phyloP scores from a whole-genome alignment of 1,140 invertebrate genomes.

The Rhyacophila brunnea region DNA sequence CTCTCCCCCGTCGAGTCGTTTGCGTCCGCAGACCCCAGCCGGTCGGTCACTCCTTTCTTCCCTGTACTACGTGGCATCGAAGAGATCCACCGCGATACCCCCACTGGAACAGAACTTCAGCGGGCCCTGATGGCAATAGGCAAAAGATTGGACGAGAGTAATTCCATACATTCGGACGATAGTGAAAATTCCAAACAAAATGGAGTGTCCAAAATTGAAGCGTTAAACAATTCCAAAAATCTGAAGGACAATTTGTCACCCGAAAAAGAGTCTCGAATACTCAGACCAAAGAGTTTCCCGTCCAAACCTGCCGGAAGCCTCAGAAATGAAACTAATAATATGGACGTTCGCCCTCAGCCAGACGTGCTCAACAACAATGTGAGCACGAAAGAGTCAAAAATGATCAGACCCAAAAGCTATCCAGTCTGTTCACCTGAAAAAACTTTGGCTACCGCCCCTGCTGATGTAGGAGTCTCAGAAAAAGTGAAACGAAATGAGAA shows the following conservation, averaged over 20 bases:
- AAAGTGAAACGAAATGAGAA: not conserved
- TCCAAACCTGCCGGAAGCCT: constrained; percentile 43
- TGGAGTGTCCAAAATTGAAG: not conserved
- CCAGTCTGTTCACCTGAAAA: constrained; percentile 53
- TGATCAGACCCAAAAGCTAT: constrained; percentile 62
- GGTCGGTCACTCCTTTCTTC: constrained; percentile 51
- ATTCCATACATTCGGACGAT: constrained; percentile 6
- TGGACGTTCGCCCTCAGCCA: constrained; percentile 30
- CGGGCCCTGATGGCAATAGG: constrained; percentile 9
- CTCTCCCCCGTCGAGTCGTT: constrained; percentile 45
- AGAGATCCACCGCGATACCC: constrained; percentile 39
- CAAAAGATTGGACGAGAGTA: constrained; percentile 18
- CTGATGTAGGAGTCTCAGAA: not conserved
- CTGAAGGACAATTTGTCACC: constrained; percentile 3
- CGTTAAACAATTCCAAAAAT: not conserved
- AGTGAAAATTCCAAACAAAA: constrained; percentile 4
- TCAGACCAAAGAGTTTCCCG: constrained; percentile 51
- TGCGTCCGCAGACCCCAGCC: constrained; percentile 45
- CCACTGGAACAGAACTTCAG: constrained; percentile 10
- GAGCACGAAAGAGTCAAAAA: constrained; percentile 54
- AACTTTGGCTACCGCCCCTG: constrained; percentile 37
- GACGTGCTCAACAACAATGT: constrained; percentile 33
- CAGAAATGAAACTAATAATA: constrained; percentile 21
- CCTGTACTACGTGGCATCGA: constrained; percentile 53
- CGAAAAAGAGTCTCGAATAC: constrained; percentile 42